Base-by-base conservation (phyloP, 2,113 vertebrate genomes). In the Chaetodon auriga region DNA sequence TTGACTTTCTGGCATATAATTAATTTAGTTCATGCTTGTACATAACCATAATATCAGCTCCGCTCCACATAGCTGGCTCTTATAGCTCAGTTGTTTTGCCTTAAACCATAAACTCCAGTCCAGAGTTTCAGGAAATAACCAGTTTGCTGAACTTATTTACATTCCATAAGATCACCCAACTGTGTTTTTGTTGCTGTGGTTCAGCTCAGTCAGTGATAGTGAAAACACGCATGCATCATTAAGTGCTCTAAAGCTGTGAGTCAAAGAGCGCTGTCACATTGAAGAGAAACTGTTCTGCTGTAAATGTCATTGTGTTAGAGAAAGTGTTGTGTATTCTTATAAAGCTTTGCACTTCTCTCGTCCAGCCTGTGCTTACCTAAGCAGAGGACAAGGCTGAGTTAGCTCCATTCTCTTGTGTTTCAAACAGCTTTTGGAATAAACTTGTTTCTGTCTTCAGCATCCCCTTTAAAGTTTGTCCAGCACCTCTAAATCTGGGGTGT, bases 211-310 rank as follows among this genome's bases (percentile, higher is more conserved):
- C 48, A 38, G 18, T n/a, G 15, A 15, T 9, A 9, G 8, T 21
- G 30, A 6, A 35, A 68, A 51, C 2, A 68, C 16, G 19, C 76
- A 65, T 70, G 41, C 25, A 49, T 77, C 41, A 68, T 76, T 55
- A 55, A 45, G 30, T 15, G 2, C 21, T 54, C n/a, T 46, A 8
- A 41, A 73, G 19, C 9, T 7, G 21, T 12, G 43, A 35, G 12
- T 18, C 23, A 38, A 25, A 60, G 30, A 63, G 45, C 12, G 21
- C 45, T 23, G 13, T 49, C 30, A 51, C 2, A 1, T 16, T 62
- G 45, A 63, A 41, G 58, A 19, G 15, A 51, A 63, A 62, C 58
- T 64, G 35, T 23, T 25, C 45, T 53, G 9, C 53, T 61, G 54
- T 61, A 74, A 68, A 53, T 61, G 21, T 21, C 38, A 11, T 36